Evolutionary conservation across 1,140 invertebrate genomes (phyloP), one percentile per base, ranked within the genome.

Genomic region (Hormaphis cornu): DNA sequence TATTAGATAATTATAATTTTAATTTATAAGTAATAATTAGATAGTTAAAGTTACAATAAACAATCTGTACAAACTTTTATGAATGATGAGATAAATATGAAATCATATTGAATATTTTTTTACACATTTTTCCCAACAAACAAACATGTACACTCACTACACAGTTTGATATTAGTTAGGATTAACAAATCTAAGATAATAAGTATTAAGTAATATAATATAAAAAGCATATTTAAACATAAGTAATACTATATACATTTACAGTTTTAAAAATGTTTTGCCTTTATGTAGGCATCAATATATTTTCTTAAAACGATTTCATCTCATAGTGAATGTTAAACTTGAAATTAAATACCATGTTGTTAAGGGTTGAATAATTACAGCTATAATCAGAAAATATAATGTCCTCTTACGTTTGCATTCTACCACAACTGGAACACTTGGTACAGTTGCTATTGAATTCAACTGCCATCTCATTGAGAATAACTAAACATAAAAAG

Each of bases 391-490:
- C 1, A 66, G 7, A 24, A 66, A 66, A 33, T 66, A 66, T 10
- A 66, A 46, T 35, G 61, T 48, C 9, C 61, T 66, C 10, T 66
- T 66, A n/a, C 44, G 44, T 14, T 66, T 66, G 10, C 50, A 66
- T 6, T 66, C 61, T n/a, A 66, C 18, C 61, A 66, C 44, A 9
- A 66, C 28, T n/a, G 61, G 24, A 16, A 28, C 58, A 35, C 33
- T 48, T 7, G 59, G 3, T 22, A 30, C 28, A 5, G 44, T 33
- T 9, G 42, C 59, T 22, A 35, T 3, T 16, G 61, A 48, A 66
- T 66, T 35, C 18, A 66, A 50, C 16, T 66, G 44, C 28, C 44
- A 66, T 22, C 61, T 44, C 28, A 66, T 66, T 48, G 61, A 66
- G 24, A 50, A 48, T 35, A 66, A 66, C 61, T 66, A 46, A 24